A percentile compares a stretch with the other conserved stretches of the same genome.
phyloP scores from a whole-genome alignment of 1,140 invertebrate species.

The Oreohelix idahoensis region DNA sequence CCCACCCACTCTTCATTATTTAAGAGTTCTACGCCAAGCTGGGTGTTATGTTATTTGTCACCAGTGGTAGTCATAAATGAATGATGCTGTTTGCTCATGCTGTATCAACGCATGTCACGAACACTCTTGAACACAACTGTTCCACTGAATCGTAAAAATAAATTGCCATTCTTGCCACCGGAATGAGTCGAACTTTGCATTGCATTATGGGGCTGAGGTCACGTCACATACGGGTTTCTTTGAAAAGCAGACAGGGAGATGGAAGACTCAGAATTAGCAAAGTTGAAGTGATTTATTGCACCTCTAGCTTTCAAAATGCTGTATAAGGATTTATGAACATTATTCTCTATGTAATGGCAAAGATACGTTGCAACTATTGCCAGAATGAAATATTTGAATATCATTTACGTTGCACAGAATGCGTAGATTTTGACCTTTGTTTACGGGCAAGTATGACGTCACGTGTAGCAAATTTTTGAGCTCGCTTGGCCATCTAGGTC shows the following conservation, averaged over 20 bases:
- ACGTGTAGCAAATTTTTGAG: conserved; percentile 28
- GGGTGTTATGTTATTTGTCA: too few species aligned
- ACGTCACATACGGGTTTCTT: background rate
- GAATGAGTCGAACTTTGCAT: too few species aligned
- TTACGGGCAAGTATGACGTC: conserved; percentile 83
- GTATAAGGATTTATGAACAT: background rate
- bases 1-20: too few species aligned
- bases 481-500: background rate
- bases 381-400: conserved; percentile 90
- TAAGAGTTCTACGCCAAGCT: too few species aligned
- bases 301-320: background rate
- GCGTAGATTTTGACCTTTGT: conserved; percentile 84
- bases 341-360: conserved; percentile 76
- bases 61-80: too few species aligned
- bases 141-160: too few species aligned
- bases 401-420: conserved; percentile 89
- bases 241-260: background rate
- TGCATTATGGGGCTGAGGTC: background rate
- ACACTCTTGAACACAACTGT: too few species aligned
- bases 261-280: background rate
- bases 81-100: too few species aligned
- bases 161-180: too few species aligned
- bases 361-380: conserved; percentile 91
- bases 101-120: too few species aligned
- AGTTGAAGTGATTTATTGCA: background rate